Evolutionary conservation across 2,888 invertebrate genomes (phyloP), one percentile per base, ranked within the genome.

Genomic region (Cerastis leucographa): DNA sequence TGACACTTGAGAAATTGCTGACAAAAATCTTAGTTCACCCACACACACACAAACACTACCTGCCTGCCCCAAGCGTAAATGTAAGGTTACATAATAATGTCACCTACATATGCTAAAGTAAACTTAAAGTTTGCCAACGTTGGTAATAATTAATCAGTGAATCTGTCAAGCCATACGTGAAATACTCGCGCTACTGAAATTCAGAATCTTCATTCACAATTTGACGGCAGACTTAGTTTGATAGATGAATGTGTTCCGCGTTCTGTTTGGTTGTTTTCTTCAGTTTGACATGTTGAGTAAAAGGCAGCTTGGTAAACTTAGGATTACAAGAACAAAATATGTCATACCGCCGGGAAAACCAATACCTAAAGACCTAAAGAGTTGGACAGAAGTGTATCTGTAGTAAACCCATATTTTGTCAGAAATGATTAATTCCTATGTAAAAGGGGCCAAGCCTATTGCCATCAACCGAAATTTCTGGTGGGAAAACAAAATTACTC

Each of bases 91-190:
- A 70, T 42, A 29, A 44, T 40, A 49, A 61, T n/a, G 2, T 17
- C 59, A 56, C 19, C 25, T 71, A 66, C 42, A 35, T 73, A 70
- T 61, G 54, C 29, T 12, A 35, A 80, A 78, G 66, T 72, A 71
- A 73, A 69, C 71, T 25, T 66, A 66, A 85, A 81, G 68, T 81
- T 75, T 40, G 40, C 42, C 29, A 76, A 64, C 70, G 22, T 67
- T 0, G n/a, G 35, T 44, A 46, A 51, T 71, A 85, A 61, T n/a
- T 78, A 78, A 81, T 78, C 70, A 81, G 70, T 82, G 83, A 81
- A 88, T 86, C 79, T 87, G 90, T 86, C 85, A 88, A 85, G 72
- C 81, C 81, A 80, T 83, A 86, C 81, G 80, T 84, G 85, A 87
- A 65, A 88, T 87, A 85, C 86, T 85, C 76, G 65, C 71, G 75